Percentiles rank a stretch among this genome's conserved stretches.
Conservation (phyloP, 2,888 invertebrate genomes). For the Latrodectus elegans region DNA sequence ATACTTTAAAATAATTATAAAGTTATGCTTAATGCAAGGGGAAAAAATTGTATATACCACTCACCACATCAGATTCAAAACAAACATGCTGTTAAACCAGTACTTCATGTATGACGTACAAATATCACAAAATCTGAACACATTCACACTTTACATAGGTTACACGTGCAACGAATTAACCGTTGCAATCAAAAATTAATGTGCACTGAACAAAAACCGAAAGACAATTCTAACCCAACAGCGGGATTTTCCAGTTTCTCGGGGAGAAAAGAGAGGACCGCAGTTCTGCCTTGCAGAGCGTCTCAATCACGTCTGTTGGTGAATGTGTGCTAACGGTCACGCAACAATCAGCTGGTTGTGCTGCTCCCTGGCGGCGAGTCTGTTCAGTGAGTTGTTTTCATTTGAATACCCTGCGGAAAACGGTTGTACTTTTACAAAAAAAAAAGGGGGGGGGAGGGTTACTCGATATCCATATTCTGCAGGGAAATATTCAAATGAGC, state of each 20-base stretch:
- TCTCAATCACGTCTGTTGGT: constrained; percentile 12
- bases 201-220: neutral
- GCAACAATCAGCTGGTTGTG: constrained; percentile 25
- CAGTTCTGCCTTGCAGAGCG: neutral
- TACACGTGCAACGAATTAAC: neutral
- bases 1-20: neutral
- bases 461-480: no score
- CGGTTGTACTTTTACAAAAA: no score
- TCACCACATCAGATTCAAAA: constrained; percentile 70
- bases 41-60: constrained; percentile 15
- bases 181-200: neutral
- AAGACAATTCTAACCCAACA: neutral
- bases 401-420: no score
- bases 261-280: no score
- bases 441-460: no score
- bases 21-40: neutral
- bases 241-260: neutral
- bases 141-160: no score
- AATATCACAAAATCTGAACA: no score
- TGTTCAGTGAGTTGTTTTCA: no score
- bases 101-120: constrained; percentile 58
- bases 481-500: no score
- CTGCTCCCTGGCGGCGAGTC: constrained; percentile 24
- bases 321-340: constrained; percentile 16
- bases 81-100: constrained; percentile 70